Conservation (phyloP, 2,797 vertebrate species). For the Gastrophryne carolinensis region DNA sequence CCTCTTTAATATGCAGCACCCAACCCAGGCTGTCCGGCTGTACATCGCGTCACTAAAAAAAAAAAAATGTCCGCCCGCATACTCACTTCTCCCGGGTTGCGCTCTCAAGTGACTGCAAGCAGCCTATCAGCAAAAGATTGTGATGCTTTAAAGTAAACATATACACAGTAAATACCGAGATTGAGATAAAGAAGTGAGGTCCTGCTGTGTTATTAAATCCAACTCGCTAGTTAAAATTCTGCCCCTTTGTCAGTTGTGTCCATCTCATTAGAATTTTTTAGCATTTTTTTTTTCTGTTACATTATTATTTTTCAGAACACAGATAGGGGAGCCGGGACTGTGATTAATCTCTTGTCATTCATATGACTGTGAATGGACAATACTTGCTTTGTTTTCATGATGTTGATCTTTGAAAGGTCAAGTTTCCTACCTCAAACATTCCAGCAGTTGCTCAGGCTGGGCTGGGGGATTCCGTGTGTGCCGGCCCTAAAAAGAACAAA, state of each 20-base stretch:
- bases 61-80: too few relatives aligned
- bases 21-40: too few relatives aligned
- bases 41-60: too few relatives aligned
- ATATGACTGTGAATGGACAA: conserved; percentile 55
- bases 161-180: too few relatives aligned
- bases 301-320: neutral
- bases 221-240: too few relatives aligned
- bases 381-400: conserved; percentile 59
- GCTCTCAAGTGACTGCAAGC: too few relatives aligned
- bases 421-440: conserved; percentile 61
- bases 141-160: too few relatives aligned
- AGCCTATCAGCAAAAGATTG: too few relatives aligned
- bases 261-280: neutral
- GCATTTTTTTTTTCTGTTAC: conserved; percentile 4
- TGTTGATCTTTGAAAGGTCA: conserved; percentile 57
- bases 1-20: too few relatives aligned
- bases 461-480: conserved; percentile 58
- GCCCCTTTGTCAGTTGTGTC: neutral
- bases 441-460: conserved; percentile 59
- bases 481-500: conserved; percentile 18
- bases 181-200: too few relatives aligned
- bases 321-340: neutral
- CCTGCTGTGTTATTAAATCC: too few relatives aligned
- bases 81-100: too few relatives aligned
- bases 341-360: conserved; percentile 39